Percentiles rank a stretch among this genome's conserved stretches.
phyloP scores from a whole-genome alignment of 1,140 invertebrate genomes.

The Lepidostoma basale region DNA sequence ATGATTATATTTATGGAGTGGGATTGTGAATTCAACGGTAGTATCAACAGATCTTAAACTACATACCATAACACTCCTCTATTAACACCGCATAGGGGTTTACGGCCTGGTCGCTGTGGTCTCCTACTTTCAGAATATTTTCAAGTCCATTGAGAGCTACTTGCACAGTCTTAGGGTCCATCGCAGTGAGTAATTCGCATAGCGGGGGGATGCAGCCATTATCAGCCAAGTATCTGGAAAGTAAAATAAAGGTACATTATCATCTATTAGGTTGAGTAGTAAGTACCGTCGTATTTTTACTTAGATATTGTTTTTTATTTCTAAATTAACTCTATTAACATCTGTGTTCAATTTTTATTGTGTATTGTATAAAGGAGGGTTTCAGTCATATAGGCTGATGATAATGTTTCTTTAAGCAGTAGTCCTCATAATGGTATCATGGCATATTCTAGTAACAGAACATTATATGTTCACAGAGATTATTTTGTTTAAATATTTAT shows the following conservation, averaged over 20 bases:
- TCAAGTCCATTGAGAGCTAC: slow-evolving; percentile 96
- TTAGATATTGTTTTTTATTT: too few species aligned
- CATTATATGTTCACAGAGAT: neutral
- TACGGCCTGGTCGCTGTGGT: slow-evolving; percentile 75
- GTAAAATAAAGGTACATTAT: slow-evolving; percentile 24
- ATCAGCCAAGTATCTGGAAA: slow-evolving; percentile 64
- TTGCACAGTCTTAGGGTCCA: slow-evolving; percentile 96
- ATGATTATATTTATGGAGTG: neutral
- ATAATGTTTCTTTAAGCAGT: too few species aligned
- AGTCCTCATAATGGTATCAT: too few species aligned
- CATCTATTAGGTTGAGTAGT: neutral
- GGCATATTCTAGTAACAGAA: too few species aligned
- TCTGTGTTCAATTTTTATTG: too few species aligned
- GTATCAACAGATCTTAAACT: too few species aligned
- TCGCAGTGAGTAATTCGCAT: slow-evolving; percentile 91
- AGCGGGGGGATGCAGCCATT: slow-evolving; percentile 91
- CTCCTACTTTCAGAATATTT: slow-evolving; percentile 92
- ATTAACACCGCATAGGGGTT: slow-evolving; percentile 93
- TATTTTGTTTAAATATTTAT: too few species aligned
- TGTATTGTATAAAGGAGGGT: too few species aligned
- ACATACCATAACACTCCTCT: slow-evolving; percentile 94
- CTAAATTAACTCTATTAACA: too few species aligned
- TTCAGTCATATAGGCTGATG: too few species aligned
- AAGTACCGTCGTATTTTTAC: too few species aligned
- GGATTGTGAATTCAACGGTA: too few species aligned